Conservation (phyloP, 2,888 invertebrate genomes). For the Germaria angustata region DNA sequence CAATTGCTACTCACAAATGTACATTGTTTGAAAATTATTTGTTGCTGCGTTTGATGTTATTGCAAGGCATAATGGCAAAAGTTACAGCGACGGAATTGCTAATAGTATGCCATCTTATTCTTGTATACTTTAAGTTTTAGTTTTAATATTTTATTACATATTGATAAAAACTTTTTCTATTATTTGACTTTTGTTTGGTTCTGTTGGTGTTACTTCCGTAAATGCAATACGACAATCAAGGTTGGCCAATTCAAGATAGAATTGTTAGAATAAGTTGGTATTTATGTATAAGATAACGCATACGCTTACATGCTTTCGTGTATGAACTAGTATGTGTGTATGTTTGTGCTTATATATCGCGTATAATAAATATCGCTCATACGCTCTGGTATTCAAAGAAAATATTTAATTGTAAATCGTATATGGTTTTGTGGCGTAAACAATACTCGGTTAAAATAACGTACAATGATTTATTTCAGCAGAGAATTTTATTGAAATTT, state of each 20-base stretch:
- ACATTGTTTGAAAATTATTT: not conserved
- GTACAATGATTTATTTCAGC: too few relatives aligned
- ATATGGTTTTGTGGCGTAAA: too few relatives aligned
- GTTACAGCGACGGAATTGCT: not conserved
- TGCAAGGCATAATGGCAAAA: not conserved
- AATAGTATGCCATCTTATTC: not conserved
- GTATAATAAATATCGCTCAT: too few relatives aligned
- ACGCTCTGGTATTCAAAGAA: too few relatives aligned
- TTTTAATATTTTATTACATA: slow-evolving; percentile 8
- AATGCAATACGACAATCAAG: slow-evolving; percentile 8
- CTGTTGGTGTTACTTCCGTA: not conserved
- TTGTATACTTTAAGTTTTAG: not conserved
- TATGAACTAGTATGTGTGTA: too few relatives aligned
- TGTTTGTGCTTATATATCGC: too few relatives aligned
- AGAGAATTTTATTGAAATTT: too few relatives aligned
- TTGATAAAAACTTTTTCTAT: slow-evolving; percentile 34
- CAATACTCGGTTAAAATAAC: too few relatives aligned
- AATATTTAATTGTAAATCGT: too few relatives aligned
- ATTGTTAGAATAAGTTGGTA: too few relatives aligned
- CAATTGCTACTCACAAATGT: not conserved
- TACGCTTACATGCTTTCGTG: too few relatives aligned
- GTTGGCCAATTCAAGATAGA: not conserved
- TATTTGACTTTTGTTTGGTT: slow-evolving; percentile 12
- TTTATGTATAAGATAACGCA: too few relatives aligned
- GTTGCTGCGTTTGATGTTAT: not conserved